Conservation (phyloP, 2,888 invertebrate species). For the Sinohyriopsis cumingii region DNA sequence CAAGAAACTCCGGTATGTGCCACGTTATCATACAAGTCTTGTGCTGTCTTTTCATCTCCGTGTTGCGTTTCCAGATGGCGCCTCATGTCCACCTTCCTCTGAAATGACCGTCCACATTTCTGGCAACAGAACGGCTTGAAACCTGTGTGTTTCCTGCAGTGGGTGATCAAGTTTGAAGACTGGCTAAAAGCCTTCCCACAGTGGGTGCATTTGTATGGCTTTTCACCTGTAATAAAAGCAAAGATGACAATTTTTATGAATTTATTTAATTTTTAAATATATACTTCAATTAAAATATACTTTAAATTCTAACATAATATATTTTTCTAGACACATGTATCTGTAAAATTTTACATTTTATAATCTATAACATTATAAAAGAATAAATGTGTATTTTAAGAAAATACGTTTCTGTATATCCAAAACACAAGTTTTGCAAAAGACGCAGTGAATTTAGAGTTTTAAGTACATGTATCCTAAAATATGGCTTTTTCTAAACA, state of each 20-base stretch:
- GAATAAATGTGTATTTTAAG: too few species aligned
- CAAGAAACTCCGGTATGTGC: too few species aligned
- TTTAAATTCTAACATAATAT: neutral
- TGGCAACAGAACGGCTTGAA: slow-evolving; percentile 98
- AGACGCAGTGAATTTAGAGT: too few species aligned
- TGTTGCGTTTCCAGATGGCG: slow-evolving; percentile 97
- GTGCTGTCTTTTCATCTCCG: slow-evolving; percentile 41
- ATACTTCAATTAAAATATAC: neutral
- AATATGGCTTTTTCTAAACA: too few species aligned
- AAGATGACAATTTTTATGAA: too few species aligned
- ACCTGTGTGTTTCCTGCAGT: slow-evolving; percentile 95
- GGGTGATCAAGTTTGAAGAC: slow-evolving; percentile 97
- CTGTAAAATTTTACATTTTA: neutral
- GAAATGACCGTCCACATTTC: slow-evolving; percentile 93
- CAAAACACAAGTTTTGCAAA: too few species aligned
- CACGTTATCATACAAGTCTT: slow-evolving; percentile 14
- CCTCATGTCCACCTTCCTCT: slow-evolving; percentile 86
- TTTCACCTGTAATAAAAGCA: slow-evolving; percentile 84
- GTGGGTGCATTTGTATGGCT: slow-evolving; percentile 98
- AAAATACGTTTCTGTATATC: too few species aligned
- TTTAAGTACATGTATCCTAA: too few species aligned
- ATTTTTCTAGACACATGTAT: neutral
- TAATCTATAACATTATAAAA: neutral
- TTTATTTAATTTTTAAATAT: neutral
- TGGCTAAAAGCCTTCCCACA: slow-evolving; percentile 99